These are phyloP conservation scores for Penelope pileata DNA, from an alignment of 2,113 vertebrate genomes.

Conservation along the genomic window DNA sequence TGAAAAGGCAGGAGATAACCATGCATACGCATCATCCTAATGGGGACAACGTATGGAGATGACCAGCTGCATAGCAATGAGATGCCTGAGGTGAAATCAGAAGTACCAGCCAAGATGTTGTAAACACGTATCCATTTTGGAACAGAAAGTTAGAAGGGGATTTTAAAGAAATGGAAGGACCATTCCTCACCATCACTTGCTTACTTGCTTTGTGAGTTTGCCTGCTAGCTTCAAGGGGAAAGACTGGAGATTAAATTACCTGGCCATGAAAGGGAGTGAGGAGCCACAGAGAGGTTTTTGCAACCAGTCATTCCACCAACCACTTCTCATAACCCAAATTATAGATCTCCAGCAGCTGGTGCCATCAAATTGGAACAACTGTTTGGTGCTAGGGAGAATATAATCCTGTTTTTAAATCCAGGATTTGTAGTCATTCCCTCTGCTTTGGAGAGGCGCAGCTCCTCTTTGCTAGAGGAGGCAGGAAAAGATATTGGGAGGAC, in stretches of 20 bases:
- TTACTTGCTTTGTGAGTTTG: neutral
- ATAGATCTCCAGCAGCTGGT: neutral
- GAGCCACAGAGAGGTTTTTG: neutral
- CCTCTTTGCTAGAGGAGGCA: neutral
- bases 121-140: neutral
- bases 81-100: neutral
- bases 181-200: neutral
- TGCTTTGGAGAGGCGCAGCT: neutral
- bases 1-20: neutral
- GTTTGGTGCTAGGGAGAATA: neutral
- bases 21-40: neutral
- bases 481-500: neutral
- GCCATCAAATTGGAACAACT: neutral
- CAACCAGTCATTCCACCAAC: neutral
- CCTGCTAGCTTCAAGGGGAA: neutral
- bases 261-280: neutral
- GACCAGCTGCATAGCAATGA: constrained; percentile 9
- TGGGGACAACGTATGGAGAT: neutral
- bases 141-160: neutral
- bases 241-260: neutral
- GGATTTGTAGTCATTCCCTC: neutral
- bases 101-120: neutral
- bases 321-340: neutral
- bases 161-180: neutral
- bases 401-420: neutral